A percentile compares a stretch with the other conserved stretches of the same genome.
These are phyloP conservation scores for Leptogaster cylindrica DNA, from an alignment of 2,888 invertebrate genomes.

Conservation along the genomic window DNA sequence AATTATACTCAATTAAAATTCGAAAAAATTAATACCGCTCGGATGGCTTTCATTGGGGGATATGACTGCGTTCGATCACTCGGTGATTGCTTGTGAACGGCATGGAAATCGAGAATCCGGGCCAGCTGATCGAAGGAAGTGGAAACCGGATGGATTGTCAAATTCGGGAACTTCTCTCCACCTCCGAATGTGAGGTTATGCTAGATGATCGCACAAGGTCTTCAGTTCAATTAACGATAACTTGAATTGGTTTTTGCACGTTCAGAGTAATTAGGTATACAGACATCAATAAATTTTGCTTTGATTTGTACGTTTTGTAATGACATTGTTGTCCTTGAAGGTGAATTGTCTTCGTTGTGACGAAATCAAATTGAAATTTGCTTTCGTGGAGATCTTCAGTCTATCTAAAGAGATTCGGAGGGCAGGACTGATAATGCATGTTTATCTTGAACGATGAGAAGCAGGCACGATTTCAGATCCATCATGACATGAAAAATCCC, in stretches of 20 bases:
- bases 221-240: not conserved
- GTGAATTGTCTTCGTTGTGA: too few relatives aligned
- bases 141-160: too few relatives aligned
- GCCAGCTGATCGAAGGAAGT: too few relatives aligned
- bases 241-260: not conserved
- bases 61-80: constrained; percentile 19
- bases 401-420: too few relatives aligned
- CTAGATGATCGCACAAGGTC: not conserved
- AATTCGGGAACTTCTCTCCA: not conserved
- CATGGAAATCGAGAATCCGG: not conserved
- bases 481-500: constrained; percentile 13
- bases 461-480: not conserved
- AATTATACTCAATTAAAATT: constrained; percentile 31
- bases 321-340: too few relatives aligned
- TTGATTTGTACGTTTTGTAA: too few relatives aligned
- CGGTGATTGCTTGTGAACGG: not conserved
- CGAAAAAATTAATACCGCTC: not conserved
- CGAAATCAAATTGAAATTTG: too few relatives aligned
- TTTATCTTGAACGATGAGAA: too few relatives aligned
- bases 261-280: too few relatives aligned
- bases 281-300: too few relatives aligned
- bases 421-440: too few relatives aligned
- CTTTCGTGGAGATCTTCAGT: too few relatives aligned
- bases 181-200: not conserved
- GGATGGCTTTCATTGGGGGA: not conserved